Evolutionary conservation across 1,140 invertebrate species (phyloP).

Genomic region (Bombus haemorrhoidalis): DNA sequence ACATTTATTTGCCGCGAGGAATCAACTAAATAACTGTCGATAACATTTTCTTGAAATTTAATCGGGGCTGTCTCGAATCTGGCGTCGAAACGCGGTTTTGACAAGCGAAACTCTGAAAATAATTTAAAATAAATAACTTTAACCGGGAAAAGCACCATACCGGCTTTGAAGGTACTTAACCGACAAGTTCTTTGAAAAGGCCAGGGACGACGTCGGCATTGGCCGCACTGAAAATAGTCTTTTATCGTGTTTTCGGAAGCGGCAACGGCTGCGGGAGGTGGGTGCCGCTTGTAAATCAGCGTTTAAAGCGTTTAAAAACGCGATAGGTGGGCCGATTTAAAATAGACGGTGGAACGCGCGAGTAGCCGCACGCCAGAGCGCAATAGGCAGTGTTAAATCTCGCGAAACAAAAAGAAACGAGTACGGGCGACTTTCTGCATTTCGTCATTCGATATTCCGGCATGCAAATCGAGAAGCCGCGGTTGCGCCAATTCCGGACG

Average conservation of each 20-base stretch:
- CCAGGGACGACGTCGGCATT: conserved; percentile 25
- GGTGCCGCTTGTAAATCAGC: conserved; percentile 58
- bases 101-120: background rate
- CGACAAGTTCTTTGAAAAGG: conserved; percentile 46
- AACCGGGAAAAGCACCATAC: background rate
- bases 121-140: too few species aligned
- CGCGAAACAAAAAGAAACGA: conserved; percentile 37
- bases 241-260: conserved; percentile 61
- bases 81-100: too few species aligned
- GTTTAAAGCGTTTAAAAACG: conserved; percentile 68
- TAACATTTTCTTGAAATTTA: background rate
- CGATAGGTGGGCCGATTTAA: conserved; percentile 68
- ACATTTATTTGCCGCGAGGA: conserved; percentile 1
- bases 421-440: conserved; percentile 13
- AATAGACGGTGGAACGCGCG: conserved; percentile 52
- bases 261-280: conserved; percentile 1
- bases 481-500: conserved; percentile 10
- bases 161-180: conserved; percentile 23
- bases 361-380: background rate
- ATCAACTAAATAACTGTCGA: conserved; percentile 8
- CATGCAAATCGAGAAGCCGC: background rate
- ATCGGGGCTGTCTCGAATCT: background rate
- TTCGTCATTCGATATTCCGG: conserved; percentile 36
- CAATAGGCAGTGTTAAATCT: conserved; percentile 38
- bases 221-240: conserved; percentile 53